Conservation (phyloP, 2,797 vertebrate species). For the Siniperca scherzeri region DNA sequence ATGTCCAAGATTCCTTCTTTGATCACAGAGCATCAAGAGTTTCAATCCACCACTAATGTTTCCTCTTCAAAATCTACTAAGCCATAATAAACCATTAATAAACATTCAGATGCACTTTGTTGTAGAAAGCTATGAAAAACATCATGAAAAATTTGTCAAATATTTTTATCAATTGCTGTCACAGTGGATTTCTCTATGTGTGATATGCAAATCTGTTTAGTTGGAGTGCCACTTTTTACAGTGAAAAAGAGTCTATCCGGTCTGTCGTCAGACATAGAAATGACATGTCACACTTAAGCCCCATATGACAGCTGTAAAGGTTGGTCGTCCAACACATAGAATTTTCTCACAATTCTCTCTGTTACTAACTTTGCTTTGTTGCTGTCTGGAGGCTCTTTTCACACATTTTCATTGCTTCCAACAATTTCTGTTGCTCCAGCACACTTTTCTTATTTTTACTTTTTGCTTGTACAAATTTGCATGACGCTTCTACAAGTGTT, state of each 20-base stretch:
- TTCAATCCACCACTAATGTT: background rate
- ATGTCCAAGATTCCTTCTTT: background rate
- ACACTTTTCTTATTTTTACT: background rate
- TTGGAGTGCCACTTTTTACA: background rate
- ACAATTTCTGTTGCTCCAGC: background rate
- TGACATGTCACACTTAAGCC: background rate
- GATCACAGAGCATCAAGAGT: background rate
- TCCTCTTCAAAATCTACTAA: background rate
- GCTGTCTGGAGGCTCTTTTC: background rate
- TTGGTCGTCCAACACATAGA: background rate
- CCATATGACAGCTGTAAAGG: background rate
- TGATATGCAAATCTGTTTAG: background rate
- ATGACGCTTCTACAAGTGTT: slow-evolving; percentile 4
- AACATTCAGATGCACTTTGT: slow-evolving; percentile 5
- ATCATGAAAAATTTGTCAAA: background rate
- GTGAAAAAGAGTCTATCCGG: background rate
- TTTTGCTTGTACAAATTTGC: slow-evolving; percentile 17
- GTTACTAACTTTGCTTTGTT: background rate
- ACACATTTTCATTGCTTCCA: background rate
- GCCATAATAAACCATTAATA: background rate
- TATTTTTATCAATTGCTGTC: background rate
- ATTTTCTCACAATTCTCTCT: background rate
- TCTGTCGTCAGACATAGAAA: background rate
- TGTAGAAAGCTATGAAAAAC: background rate
- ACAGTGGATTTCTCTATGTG: background rate